These are phyloP conservation scores for Dascillus cervinus DNA, from an alignment of 2,888 invertebrate species.

Conservation along the genomic window DNA sequence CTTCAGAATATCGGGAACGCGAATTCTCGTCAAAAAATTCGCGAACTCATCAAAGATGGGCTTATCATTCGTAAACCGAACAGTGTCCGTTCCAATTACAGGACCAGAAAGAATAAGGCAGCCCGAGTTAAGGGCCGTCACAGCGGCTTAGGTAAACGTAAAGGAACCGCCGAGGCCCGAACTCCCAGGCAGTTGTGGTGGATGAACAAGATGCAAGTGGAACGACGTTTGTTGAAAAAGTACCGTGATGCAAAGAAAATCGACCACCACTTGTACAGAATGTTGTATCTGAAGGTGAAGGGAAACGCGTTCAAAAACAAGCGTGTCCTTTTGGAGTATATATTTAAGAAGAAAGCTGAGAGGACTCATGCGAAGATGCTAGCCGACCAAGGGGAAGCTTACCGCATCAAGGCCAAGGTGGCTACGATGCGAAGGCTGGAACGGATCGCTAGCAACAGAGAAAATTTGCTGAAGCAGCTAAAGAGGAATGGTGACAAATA, in stretches of 20 bases:
- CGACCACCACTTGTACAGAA: conserved; percentile 93
- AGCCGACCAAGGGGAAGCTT: conserved; percentile 92
- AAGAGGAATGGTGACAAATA: no score
- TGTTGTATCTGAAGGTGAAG: conserved; percentile 88
- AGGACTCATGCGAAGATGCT: conserved; percentile 91
- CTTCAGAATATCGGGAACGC: conserved; percentile 96
- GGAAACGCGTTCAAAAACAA: conserved; percentile 96
- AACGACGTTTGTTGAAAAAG: conserved; percentile 85
- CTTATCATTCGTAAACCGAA: conserved; percentile 96
- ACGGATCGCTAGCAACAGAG: conserved; percentile 81
- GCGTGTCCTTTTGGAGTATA: conserved; percentile 96
- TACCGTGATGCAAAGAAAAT: conserved; percentile 95
- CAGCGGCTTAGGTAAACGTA: conserved; percentile 94
- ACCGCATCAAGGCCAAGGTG: conserved; percentile 87
- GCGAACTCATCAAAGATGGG: conserved; percentile 96
- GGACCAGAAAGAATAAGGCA: conserved; percentile 89
- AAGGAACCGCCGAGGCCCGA: conserved; percentile 96
- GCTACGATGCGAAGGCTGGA: conserved; percentile 90
- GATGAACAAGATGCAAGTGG: conserved; percentile 90
- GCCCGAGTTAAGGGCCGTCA: conserved; percentile 95
- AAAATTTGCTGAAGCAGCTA: no score
- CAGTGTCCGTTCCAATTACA: conserved; percentile 91
- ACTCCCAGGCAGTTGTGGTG: conserved; percentile 58
- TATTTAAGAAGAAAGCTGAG: conserved; percentile 99
- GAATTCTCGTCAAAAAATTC: conserved; percentile 94